Evolutionary conservation across 2,797 vertebrate species (phyloP).

Genomic region (Sebastes matsubarae): DNA sequence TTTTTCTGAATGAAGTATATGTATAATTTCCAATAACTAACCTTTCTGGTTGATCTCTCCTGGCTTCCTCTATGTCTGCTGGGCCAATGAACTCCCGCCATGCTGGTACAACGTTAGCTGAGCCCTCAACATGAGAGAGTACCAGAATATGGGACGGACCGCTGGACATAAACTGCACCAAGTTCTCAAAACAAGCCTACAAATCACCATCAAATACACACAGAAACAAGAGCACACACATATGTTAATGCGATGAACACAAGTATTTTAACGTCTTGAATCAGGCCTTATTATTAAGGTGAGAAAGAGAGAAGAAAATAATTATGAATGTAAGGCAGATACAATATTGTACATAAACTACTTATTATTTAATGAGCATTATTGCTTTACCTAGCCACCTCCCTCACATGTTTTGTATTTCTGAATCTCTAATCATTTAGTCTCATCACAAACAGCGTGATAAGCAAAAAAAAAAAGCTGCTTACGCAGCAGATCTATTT

Average conservation of each 20-base stretch:
- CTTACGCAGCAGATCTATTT: slow-evolving; percentile 67
- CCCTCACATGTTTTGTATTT: slow-evolving; percentile 33
- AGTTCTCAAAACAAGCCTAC: slow-evolving; percentile 85
- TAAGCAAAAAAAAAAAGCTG: slow-evolving; percentile 49
- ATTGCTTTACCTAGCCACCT: background rate
- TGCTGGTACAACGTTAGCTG: slow-evolving; percentile 77
- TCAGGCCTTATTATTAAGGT: background rate
- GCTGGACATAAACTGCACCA: slow-evolving; percentile 88
- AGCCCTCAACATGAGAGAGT: slow-evolving; percentile 80
- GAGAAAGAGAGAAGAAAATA: background rate
- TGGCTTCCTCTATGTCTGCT: slow-evolving; percentile 83
- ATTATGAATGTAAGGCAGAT: background rate
- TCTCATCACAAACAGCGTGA: slow-evolving; percentile 47
- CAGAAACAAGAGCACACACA: slow-evolving; percentile 27
- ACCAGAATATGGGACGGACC: slow-evolving; percentile 87
- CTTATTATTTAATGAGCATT: background rate
- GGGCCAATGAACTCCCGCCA: slow-evolving; percentile 89
- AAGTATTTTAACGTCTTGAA: background rate
- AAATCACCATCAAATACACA: slow-evolving; percentile 38
- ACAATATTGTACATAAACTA: background rate
- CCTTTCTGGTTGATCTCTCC: slow-evolving; percentile 86
- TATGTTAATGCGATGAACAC: background rate
- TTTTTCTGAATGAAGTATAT: slow-evolving; percentile 13
- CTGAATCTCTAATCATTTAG: slow-evolving; percentile 43
- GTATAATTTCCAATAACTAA: slow-evolving; percentile 55